Percentiles rank a stretch among this genome's conserved stretches.
Evolutionary conservation across 1,140 invertebrate species (phyloP).

Genomic region (Nebria ingens): DNA sequence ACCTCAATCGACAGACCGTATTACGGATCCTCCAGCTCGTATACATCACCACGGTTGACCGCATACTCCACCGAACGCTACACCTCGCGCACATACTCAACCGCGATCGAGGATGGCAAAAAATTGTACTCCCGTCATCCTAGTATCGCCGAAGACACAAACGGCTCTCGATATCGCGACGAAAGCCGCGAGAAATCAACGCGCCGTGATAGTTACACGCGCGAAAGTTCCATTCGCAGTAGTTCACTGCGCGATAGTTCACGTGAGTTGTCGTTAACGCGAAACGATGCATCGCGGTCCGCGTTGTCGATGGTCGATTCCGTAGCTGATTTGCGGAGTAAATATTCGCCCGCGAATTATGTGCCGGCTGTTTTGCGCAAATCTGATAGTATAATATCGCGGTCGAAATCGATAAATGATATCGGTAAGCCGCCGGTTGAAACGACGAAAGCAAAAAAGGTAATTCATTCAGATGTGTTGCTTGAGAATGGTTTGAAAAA

Average conservation of each 20-base stretch:
- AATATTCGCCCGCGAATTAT: slow-evolving; percentile 52
- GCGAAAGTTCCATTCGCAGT: slow-evolving; percentile 24
- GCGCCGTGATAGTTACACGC: neutral
- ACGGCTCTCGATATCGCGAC: neutral
- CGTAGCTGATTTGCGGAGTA: slow-evolving; percentile 46
- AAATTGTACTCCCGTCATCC: neutral
- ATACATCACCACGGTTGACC: slow-evolving; percentile 32
- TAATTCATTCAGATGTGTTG: too few relatives aligned
- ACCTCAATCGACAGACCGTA: slow-evolving; percentile 39
- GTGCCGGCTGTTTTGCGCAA: slow-evolving; percentile 44
- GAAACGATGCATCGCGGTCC: slow-evolving; percentile 21
- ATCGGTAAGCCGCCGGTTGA: slow-evolving; percentile 34
- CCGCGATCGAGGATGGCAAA: slow-evolving; percentile 27
- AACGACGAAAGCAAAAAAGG: slow-evolving; percentile 31
- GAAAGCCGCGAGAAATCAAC: neutral
- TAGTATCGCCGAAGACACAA: neutral
- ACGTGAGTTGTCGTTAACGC: slow-evolving; percentile 34
- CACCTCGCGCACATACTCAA: slow-evolving; percentile 36
- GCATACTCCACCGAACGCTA: slow-evolving; percentile 36
- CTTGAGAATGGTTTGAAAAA: slow-evolving; percentile 21
- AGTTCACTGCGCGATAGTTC: slow-evolving; percentile 21
- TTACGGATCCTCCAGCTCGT: slow-evolving; percentile 36
- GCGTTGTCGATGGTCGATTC: slow-evolving; percentile 33
- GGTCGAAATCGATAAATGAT: slow-evolving; percentile 44
- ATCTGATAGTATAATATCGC: slow-evolving; percentile 32